Conservation (phyloP, 1,140 invertebrate species). For the Drosophila sproati region DNA sequence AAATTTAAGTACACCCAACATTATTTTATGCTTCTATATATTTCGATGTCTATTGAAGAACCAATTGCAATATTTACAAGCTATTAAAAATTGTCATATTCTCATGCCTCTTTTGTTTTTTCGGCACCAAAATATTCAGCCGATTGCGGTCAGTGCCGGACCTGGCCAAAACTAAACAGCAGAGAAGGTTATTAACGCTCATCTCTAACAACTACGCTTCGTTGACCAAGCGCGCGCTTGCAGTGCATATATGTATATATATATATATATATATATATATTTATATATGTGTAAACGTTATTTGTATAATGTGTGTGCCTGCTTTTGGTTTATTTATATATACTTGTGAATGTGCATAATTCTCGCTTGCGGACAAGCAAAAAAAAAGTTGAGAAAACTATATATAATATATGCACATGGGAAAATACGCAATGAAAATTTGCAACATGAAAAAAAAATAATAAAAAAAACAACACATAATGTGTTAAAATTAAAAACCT, state of each 20-base stretch:
- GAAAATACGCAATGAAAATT: slow-evolving; percentile 28
- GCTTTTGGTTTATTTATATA: slow-evolving; percentile 52
- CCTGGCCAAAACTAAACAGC: no score
- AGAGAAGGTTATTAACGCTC: no score
- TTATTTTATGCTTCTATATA: no score
- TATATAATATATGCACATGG: slow-evolving; percentile 18
- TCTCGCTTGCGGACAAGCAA: slow-evolving; percentile 65
- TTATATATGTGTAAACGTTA: slow-evolving; percentile 4
- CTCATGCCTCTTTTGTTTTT: no score
- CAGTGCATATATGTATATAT: no score
- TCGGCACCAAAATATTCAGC: no score
- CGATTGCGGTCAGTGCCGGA: no score
- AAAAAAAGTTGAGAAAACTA: slow-evolving; percentile 33
- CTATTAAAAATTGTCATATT: no score
- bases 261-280: no score
- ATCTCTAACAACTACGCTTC: slow-evolving; percentile 41
- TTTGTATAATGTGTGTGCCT: not conserved
- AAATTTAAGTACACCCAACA: no score
- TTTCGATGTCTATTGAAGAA: no score
- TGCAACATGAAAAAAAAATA: slow-evolving; percentile 22
- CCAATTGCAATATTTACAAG: no score
- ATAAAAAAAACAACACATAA: slow-evolving; percentile 1
- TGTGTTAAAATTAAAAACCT: slow-evolving; percentile 7
- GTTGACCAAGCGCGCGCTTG: slow-evolving; percentile 59
- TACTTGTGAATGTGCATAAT: slow-evolving; percentile 73